Base-by-base conservation (phyloP, 1,140 invertebrate genomes). In the Drosophila sechellia region DNA sequence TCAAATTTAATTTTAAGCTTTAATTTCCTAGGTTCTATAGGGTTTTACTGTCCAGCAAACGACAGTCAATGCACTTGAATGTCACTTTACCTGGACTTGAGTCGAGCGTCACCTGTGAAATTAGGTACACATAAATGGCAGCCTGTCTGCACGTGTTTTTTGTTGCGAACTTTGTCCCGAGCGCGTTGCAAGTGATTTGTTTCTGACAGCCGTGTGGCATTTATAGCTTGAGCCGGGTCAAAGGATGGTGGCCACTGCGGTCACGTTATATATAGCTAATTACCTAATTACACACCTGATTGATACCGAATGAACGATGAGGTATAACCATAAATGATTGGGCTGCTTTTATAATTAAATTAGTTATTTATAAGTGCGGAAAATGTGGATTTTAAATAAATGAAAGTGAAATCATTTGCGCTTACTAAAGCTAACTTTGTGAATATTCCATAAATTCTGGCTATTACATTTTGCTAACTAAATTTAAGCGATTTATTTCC, bases 61-160 rank as follows among this genome's bases (percentile, higher is more conserved):
- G 27, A 12, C 43, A 56, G 57, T 73, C 69, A 63, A 63, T 74
- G 71, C 57, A 40, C 48, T 27, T 37, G 35, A 74, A 72, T 50
- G 70, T 49, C 45, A 40, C 27, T 25, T 66, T 48, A 13, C 45
- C 11, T 15, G 45, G 31, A 27, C 17, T 12, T 34, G 40, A 55
- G 17, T 22, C 27, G 49, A 4, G 8, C 42, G 22, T 57, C 68
- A 71, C 68, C 68, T 70, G 64, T 43, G 34, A 27, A 48, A 42
- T 34, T 39, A 27, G 15, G 31, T 35, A 49, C 8, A 10, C 8
- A 31, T 8, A 31, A 31, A 31, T 49, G 57, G 13, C 11, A 20
- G 11, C 53, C 27, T 15, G 63, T 70, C 75, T 70, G 59, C 79
- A 65, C 63, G 74, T 61, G 79, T 35, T 61, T 45, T 20, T 60